Evolutionary conservation across 2,113 vertebrate genomes (phyloP).

Genomic region (Bos indicus): DNA sequence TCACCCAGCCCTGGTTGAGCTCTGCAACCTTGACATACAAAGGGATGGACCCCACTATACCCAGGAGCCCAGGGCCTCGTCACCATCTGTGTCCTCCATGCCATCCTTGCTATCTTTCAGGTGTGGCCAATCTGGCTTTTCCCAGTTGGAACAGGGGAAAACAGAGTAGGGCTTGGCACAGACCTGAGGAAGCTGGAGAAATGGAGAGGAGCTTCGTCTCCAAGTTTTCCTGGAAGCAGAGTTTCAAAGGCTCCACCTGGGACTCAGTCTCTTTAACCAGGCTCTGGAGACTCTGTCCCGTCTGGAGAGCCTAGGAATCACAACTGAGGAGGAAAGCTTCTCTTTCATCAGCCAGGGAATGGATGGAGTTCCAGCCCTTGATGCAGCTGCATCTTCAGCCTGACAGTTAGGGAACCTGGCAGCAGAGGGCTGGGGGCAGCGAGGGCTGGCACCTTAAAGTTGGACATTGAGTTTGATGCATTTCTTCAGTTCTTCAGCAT

Average conservation of each 20-base stretch:
- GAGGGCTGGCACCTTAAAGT: not conserved
- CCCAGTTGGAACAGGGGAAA: not conserved
- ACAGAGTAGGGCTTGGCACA: not conserved
- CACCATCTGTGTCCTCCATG: not conserved
- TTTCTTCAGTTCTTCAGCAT: not conserved
- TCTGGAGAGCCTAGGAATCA: not conserved
- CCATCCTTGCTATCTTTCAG: not conserved
- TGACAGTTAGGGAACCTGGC: too few relatives aligned
- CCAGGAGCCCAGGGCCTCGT: not conserved
- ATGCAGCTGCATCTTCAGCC: not conserved
- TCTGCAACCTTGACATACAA: not conserved
- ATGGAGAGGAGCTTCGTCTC: not conserved
- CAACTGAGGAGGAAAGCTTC: not conserved
- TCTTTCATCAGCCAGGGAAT: not conserved
- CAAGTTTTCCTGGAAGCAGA: not conserved
- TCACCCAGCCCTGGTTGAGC: not conserved
- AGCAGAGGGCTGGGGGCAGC: not conserved
- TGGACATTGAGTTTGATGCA: not conserved
- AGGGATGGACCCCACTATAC: not conserved
- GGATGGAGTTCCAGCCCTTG: not conserved
- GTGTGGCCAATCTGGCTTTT: not conserved
- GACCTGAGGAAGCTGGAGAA: not conserved
- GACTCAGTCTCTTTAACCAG: not conserved
- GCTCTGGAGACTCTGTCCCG: not conserved
- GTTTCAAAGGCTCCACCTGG: not conserved